Percentiles rank a stretch among this genome's conserved stretches.
Conservation (phyloP, 2,888 invertebrate species). For the Oscheius sp. region DNA sequence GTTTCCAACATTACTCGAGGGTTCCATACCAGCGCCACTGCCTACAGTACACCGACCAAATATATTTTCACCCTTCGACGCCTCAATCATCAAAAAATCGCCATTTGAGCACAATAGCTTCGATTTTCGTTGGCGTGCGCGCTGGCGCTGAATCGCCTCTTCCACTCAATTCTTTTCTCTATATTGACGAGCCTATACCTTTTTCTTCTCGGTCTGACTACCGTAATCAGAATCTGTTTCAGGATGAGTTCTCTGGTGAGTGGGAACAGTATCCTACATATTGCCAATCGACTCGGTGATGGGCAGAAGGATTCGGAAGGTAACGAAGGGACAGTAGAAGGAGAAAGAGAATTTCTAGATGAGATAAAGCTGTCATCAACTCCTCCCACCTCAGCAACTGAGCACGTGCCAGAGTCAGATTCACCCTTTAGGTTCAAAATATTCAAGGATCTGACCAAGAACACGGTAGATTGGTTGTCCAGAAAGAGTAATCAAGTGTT, state of each 20-base stretch:
- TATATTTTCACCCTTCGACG: background rate
- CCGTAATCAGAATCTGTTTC: background rate
- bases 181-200: conserved; percentile 3
- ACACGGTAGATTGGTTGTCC: conserved; percentile 2
- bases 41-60: background rate
- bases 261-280: conserved; percentile 35
- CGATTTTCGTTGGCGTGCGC: conserved; percentile 16
- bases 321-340: background rate
- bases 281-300: conserved; percentile 35
- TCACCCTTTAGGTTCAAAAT: conserved; percentile 17
- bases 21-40: background rate
- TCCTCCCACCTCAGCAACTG: background rate
- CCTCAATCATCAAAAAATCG: conserved; percentile 17
- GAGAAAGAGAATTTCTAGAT: background rate
- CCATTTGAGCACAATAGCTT: conserved; percentile 34
- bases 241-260: conserved; percentile 34
- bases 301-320: background rate
- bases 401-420: background rate
- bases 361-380: conserved; percentile 11
- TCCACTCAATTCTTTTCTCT: conserved; percentile 23
- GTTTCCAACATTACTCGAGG: too few species aligned
- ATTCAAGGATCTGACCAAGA: conserved; percentile 17
- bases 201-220: background rate
- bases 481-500: background rate
- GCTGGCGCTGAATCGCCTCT: conserved; percentile 23